Evolutionary conservation across 2,797 vertebrate species (phyloP).

Genomic region (Champsocephalus gunnari): DNA sequence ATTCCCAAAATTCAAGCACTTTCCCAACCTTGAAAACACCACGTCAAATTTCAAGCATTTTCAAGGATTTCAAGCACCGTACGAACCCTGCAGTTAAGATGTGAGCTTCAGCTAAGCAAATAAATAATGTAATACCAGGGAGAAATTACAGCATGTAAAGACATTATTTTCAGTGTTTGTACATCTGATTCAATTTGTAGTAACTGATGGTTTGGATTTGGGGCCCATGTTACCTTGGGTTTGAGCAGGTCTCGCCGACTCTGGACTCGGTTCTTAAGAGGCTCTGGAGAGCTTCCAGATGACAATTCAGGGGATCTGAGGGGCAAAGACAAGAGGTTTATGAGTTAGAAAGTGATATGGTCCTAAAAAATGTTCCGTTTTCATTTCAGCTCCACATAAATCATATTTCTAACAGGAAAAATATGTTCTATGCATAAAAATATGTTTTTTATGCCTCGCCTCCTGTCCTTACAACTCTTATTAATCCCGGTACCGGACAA

Average conservation of each 20-base stretch:
- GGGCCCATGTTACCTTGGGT: slow-evolving; percentile 86
- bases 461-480: too few species aligned
- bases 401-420: slow-evolving; percentile 13
- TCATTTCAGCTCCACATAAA: neutral
- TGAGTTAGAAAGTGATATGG: slow-evolving; percentile 47
- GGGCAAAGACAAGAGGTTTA: slow-evolving; percentile 47
- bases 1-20: too few species aligned
- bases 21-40: too few species aligned
- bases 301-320: slow-evolving; percentile 88
- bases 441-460: slow-evolving; percentile 9
- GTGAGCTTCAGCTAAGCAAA: slow-evolving; percentile 78
- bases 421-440: slow-evolving; percentile 13
- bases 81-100: slow-evolving; percentile 57
- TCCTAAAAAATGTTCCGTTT: slow-evolving; percentile 13
- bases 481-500: too few species aligned
- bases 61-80: too few species aligned
- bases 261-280: slow-evolving; percentile 87
- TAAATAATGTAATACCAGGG: slow-evolving; percentile 78
- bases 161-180: slow-evolving; percentile 80
- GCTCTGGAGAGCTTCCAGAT: slow-evolving; percentile 85
- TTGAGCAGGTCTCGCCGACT: slow-evolving; percentile 82
- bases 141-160: slow-evolving; percentile 82
- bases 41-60: too few species aligned
- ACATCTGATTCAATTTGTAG: slow-evolving; percentile 81
- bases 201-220: slow-evolving; percentile 66